Percentiles rank a stretch among this genome's conserved stretches.
Evolutionary conservation across 2,888 invertebrate genomes (phyloP).

Genomic region (Synergus laeviventris): DNA sequence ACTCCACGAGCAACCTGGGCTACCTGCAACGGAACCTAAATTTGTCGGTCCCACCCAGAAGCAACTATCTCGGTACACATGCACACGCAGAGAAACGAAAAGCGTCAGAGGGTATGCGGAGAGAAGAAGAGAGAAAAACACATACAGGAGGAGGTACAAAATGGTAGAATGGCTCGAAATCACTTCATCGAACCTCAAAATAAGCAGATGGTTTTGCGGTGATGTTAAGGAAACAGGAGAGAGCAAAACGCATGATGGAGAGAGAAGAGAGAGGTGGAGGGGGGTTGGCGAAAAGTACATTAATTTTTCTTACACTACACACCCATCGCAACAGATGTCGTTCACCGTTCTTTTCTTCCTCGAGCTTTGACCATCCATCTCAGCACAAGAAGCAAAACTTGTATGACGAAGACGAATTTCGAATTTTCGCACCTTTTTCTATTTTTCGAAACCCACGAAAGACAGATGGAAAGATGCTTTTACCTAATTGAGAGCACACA

Average conservation of each 20-base stretch:
- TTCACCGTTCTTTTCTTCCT: background rate
- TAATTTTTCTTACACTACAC: slow-evolving; percentile 17
- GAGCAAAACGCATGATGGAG: slow-evolving; percentile 8
- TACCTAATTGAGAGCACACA: background rate
- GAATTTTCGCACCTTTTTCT: background rate
- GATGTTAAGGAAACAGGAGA: slow-evolving; percentile 36
- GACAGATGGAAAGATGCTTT: background rate
- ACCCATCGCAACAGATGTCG: slow-evolving; percentile 28
- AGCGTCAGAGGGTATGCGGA: background rate
- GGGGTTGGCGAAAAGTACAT: slow-evolving; percentile 34
- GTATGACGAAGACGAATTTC: background rate
- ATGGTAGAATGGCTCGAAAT: slow-evolving; percentile 61
- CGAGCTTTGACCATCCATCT: background rate
- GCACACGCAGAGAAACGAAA: slow-evolving; percentile 19
- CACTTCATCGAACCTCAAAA: slow-evolving; percentile 66
- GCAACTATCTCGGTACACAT: slow-evolving; percentile 40
- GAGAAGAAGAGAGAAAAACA: background rate
- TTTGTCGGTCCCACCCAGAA: background rate
- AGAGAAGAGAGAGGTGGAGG: background rate
- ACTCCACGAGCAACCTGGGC: slow-evolving; percentile 3
- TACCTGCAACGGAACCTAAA: background rate
- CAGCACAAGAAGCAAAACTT: background rate
- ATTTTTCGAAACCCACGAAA: background rate
- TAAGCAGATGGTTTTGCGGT: slow-evolving; percentile 65
- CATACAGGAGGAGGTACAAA: slow-evolving; percentile 17